Evolutionary conservation across 2,888 invertebrate genomes (phyloP).

Genomic region (Phortica magna): DNA sequence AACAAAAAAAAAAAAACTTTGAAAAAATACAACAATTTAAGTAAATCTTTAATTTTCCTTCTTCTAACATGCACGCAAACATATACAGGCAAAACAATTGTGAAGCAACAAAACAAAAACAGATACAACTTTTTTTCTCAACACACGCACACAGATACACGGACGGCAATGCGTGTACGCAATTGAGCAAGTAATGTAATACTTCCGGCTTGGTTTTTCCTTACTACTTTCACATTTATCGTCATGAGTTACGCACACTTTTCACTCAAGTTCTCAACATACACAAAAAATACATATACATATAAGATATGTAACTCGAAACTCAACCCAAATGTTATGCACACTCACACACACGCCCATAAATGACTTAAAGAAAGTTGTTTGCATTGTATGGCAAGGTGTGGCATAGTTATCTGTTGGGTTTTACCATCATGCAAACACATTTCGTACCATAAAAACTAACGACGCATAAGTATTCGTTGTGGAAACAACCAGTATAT

Average conservation of each 20-base stretch:
- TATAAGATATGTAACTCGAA: conserved; percentile 21
- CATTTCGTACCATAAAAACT: conserved; percentile 55
- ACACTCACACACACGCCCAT: not conserved
- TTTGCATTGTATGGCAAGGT: not conserved
- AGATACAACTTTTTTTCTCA: not conserved
- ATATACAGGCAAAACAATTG: not conserved
- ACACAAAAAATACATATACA: not conserved
- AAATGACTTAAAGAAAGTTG: conserved; percentile 1
- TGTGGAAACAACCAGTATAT: conserved; percentile 51
- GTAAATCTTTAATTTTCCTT: not conserved
- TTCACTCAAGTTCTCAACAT: not conserved
- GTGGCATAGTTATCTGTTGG: not conserved
- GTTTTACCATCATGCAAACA: not conserved
- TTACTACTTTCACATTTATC: not conserved
- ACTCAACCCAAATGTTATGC: conserved; percentile 11
- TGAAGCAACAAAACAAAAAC: not conserved
- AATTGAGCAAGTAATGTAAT: conserved; percentile 27
- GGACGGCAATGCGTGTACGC: not conserved
- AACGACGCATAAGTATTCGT: conserved; percentile 57
- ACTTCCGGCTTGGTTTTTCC: not conserved
- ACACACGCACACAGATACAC: conserved; percentile 2
- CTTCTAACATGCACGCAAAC: too few relatives aligned
- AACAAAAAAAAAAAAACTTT: not conserved
- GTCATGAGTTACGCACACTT: too few relatives aligned
- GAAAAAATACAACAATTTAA: not conserved